A percentile compares a stretch with the other conserved stretches of the same genome.
phyloP scores from a whole-genome alignment of 2,888 invertebrate species.

The Euplagia quadripunctaria region DNA sequence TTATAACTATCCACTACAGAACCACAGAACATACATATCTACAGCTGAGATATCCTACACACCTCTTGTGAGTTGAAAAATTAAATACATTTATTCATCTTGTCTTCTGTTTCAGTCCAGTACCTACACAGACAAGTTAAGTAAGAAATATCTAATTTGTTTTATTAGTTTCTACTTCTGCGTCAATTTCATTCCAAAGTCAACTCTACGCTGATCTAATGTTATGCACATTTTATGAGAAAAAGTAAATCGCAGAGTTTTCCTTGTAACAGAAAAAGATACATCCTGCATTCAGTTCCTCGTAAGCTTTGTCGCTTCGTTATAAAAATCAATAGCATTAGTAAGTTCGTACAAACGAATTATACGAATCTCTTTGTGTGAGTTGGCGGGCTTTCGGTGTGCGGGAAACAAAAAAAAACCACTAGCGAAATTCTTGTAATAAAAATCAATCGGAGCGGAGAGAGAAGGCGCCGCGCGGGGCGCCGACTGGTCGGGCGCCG shows the following conservation, averaged over 20 bases:
- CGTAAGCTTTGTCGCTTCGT: conserved; percentile 73
- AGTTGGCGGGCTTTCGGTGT: conserved; percentile 76
- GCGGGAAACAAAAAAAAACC: conserved; percentile 84
- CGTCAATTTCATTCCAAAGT: not conserved
- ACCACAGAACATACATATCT: no score
- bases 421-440: conserved; percentile 87
- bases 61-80: no score
- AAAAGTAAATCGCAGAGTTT: conserved; percentile 23
- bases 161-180: not conserved
- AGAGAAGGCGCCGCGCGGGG: conserved; percentile 84
- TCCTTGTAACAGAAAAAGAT: conserved; percentile 38
- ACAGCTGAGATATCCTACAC: no score
- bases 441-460: conserved; percentile 88
- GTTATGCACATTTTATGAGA: not conserved
- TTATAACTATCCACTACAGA: no score
- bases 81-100: no score
- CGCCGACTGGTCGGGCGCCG: conserved; percentile 81
- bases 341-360: conserved; percentile 86
- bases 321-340: conserved; percentile 87
- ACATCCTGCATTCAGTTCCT: conserved; percentile 53
- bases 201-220: not conserved
- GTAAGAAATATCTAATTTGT: no score
- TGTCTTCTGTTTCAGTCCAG: no score
- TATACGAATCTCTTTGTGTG: conserved; percentile 84
- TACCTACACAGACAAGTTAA: no score